Evolutionary conservation across 2,888 invertebrate species (phyloP).

Genomic region (Nysson spinosus): DNA sequence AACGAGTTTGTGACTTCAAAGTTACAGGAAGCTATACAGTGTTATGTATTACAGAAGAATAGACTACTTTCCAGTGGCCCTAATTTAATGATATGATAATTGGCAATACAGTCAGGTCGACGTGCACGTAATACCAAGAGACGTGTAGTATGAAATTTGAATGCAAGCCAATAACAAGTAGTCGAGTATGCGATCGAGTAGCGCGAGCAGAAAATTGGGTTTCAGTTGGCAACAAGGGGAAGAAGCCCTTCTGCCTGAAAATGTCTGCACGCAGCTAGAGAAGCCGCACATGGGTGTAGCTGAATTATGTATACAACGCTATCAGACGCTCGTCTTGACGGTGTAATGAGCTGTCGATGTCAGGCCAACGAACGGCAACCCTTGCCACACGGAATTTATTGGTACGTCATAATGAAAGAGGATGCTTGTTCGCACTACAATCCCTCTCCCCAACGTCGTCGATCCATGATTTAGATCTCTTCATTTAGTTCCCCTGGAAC

Average conservation of each 20-base stretch:
- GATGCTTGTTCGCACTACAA: slow-evolving; percentile 35
- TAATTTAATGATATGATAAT: no score
- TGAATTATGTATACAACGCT: slow-evolving; percentile 50
- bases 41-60: no score
- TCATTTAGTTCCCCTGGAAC: slow-evolving; percentile 31
- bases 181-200: background rate
- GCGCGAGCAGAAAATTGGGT: slow-evolving; percentile 31
- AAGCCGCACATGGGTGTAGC: slow-evolving; percentile 44
- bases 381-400: slow-evolving; percentile 40
- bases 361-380: slow-evolving; percentile 39
- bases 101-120: no score
- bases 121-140: no score
- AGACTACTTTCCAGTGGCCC: no score
- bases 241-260: slow-evolving; percentile 35
- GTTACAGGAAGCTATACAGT: no score
- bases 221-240: slow-evolving; percentile 9
- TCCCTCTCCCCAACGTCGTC: slow-evolving; percentile 6
- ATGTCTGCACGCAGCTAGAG: slow-evolving; percentile 36
- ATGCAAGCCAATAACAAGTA: slow-evolving; percentile 9
- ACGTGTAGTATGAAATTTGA: background rate
- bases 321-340: slow-evolving; percentile 34
- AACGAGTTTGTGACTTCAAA: no score
- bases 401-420: slow-evolving; percentile 44
- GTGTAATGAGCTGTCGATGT: slow-evolving; percentile 52
- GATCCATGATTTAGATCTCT: slow-evolving; percentile 32